Evolutionary conservation across 2,113 vertebrate species (phyloP).

Genomic region (Macrotis lagotis): DNA sequence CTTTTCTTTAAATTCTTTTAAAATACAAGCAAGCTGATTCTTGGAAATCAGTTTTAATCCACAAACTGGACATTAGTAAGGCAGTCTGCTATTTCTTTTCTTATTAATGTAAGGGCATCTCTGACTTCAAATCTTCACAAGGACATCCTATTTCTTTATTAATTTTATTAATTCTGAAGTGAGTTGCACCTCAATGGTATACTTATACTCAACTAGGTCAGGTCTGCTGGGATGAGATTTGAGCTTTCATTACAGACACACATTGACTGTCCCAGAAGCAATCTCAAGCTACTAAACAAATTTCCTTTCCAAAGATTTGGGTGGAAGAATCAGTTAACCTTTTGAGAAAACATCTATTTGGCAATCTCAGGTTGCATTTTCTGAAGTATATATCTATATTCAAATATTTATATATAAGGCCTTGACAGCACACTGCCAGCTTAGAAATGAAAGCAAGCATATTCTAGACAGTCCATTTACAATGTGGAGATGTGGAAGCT

Average conservation of each 20-base stretch:
- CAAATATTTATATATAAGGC: conserved; percentile 34
- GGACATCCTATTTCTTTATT: conserved; percentile 77
- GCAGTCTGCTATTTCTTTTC: conserved; percentile 49
- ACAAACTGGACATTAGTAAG: conserved; percentile 6
- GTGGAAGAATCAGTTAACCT: conserved; percentile 48
- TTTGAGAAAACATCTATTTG: conserved; percentile 46
- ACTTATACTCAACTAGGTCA: conserved; percentile 79
- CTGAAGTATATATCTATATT: conserved; percentile 37
- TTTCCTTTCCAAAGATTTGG: conserved; percentile 45
- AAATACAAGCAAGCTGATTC: conserved; percentile 27
- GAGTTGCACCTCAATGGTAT: conserved; percentile 75
- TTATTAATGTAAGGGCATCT: conserved; percentile 75
- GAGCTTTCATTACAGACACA: conserved; percentile 74
- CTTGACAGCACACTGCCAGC: background rate
- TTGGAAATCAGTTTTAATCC: conserved; percentile 48
- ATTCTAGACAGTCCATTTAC: conserved; percentile 42
- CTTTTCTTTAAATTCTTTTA: conserved; percentile 41
- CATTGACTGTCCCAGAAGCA: conserved; percentile 62
- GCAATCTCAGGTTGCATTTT: conserved; percentile 58
- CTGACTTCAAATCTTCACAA: conserved; percentile 70
- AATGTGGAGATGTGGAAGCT: background rate
- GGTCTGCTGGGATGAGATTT: conserved; percentile 76
- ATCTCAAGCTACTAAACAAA: conserved; percentile 63
- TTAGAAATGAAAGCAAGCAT: conserved; percentile 26
- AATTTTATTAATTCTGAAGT: conserved; percentile 77